Base-by-base conservation (phyloP, 1,140 invertebrate genomes). In the Drosophila ficusphila region DNA sequence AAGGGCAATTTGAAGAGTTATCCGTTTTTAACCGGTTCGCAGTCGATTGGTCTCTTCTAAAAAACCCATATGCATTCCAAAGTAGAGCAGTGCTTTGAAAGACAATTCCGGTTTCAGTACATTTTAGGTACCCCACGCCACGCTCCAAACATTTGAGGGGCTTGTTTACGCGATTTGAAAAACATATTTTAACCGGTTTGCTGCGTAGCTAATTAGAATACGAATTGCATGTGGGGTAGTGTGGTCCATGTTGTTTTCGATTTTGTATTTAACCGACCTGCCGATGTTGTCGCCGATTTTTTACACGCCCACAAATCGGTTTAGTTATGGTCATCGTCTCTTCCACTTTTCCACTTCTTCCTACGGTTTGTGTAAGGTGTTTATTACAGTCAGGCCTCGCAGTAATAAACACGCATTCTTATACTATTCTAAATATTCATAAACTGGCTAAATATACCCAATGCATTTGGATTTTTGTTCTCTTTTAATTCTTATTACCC, bases 151-250 rank as follows among this genome's bases (percentile, higher is more conserved):
- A 11, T 16, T 60, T 9, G 4, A 39, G 49, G 31, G 53, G 61
- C 19, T 49, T 65, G 62, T 49, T 67, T 65, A 41, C 58, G 25
- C 62, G 46, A 33, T 33, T 18, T 38, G 16, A 41, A 64, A 51
- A 49, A 62, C 42, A 64, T 65, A 67, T 25, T 65, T 65, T 19
- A 65, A 51, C 62, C 62, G 44, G 62, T 65, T 65, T 51, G 19
- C 19, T 65, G 62, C 60, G 62, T 67, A 51, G 25, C 62, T 65
- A 51, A 67, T 65, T 65, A 65, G 60, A 67, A 67, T 65, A 25
- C 25, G 27, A 41, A 23, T 39, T 65, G 27, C 42, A 64, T 49
- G 34, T 31, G 41, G n/a, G 23, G 41, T 16, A 29, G 39, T 27
- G 21, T 16, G 6, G 14, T 12, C 48, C 36, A 65, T 29, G 25